Conservation (phyloP, 2,888 invertebrate species). For the Helobdella robusta region DNA sequence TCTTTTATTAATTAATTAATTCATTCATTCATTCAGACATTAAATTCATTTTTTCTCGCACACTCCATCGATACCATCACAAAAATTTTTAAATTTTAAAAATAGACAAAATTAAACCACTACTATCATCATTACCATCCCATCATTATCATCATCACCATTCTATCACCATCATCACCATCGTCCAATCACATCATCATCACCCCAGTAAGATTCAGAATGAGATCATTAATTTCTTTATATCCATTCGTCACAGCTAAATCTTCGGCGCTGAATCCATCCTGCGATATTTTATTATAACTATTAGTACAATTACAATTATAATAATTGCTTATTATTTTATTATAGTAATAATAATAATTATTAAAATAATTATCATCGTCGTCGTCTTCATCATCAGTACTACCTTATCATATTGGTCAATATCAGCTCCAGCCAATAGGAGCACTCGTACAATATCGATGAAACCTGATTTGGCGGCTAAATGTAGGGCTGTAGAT, state of each 20-base stretch:
- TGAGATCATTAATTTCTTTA: conserved; percentile 60
- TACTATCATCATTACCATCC: no score
- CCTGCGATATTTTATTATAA: conserved; percentile 42
- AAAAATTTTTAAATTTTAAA: no score
- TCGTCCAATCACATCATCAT: no score
- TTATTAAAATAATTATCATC: neutral
- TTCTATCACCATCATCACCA: no score
- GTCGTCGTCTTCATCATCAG: no score
- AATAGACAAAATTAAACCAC: no score
- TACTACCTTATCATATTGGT: conserved; percentile 56
- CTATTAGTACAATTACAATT: neutral
- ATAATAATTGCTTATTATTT: neutral
- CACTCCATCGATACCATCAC: no score
- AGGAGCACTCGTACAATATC: conserved; percentile 63
- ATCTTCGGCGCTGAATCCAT: conserved; percentile 66
- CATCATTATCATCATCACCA: no score
- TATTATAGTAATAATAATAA: neutral
- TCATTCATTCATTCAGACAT: no score
- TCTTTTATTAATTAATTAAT: no score
- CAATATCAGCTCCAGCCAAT: conserved; percentile 62
- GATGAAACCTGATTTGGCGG: conserved; percentile 63
- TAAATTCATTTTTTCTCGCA: no score
- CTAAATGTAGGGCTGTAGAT: conserved; percentile 59
- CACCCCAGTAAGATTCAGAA: conserved; percentile 61
- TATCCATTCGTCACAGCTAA: conserved; percentile 66